Base-by-base conservation (phyloP, 2,888 invertebrate species). In the Hydraecia micacea region DNA sequence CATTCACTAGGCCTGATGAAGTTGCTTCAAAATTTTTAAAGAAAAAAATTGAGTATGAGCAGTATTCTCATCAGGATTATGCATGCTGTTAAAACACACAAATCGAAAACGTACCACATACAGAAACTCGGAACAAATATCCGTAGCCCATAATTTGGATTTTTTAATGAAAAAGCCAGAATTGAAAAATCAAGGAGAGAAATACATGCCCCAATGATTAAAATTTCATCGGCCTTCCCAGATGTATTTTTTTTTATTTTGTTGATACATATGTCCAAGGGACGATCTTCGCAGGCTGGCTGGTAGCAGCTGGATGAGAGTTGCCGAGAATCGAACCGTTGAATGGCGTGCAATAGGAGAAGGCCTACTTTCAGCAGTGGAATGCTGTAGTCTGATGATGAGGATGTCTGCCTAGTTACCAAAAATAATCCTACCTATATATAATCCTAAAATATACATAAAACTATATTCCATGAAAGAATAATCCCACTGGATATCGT, bases 391-490 rank as follows among this genome's bases (percentile, higher is more conserved):
- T 4, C 13, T 13, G 13, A 46, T 46, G 46, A 46, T 13, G 13
- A 46, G 13, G 9, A 8, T 28, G 3, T 3, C n/a, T 55, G 1
- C 7, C n/a, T 11, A 18, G 6, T 7, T n/a, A 70, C 65, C n/a
- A 79, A 72, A 60, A 49, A 5, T 15, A 36, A 36, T 15, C 9
- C n/a, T 39, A n/a, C n/a, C n/a, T n/a, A n/a, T n/a, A n/a, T n/a
- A n/a, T n/a, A n/a, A n/a, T n/a, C n/a, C n/a, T n/a, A n/a, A 65
- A 69, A 73, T 68, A 78, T 32, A 71, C 66, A 78, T 75, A 68
- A 28, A 25, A 21, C 18, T 66, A 69, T 65, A 71, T 73, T 71
- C 25, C 8, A 66, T 55, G 13, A 49, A 62, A n/a, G 0, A 5
- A 2, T 8, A 25, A 3, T 13, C 6, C 68, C 42, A 71, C 36